Conservation (phyloP, 2,888 invertebrate species). For the Drosophila prostipennis region DNA sequence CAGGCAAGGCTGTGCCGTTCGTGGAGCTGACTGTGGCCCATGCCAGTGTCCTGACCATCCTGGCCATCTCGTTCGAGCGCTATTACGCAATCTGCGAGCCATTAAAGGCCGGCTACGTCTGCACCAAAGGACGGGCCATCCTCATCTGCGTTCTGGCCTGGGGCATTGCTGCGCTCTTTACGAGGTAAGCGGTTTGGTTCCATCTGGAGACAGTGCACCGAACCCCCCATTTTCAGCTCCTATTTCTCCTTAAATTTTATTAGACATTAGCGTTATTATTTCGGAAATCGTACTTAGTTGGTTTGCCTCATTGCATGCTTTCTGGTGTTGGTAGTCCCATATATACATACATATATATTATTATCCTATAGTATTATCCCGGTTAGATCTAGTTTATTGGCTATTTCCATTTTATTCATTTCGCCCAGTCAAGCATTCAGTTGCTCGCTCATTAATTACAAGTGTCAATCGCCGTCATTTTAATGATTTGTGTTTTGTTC, state of each 20-base stretch:
- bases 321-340: conserved; percentile 28
- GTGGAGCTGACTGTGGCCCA: conserved; percentile 96
- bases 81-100: conserved; percentile 97
- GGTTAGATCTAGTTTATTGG: conserved; percentile 41
- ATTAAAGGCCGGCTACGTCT: conserved; percentile 94
- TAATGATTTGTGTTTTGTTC: conserved; percentile 78
- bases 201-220: conserved; percentile 39
- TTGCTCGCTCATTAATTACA: conserved; percentile 73
- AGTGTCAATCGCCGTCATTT: conserved; percentile 76
- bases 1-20: conserved; percentile 96
- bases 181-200: conserved; percentile 87
- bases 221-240: conserved; percentile 13
- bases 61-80: conserved; percentile 96
- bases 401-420: conserved; percentile 54
- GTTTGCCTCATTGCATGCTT: conserved; percentile 52
- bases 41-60: conserved; percentile 95
- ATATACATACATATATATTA: not conserved
- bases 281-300: conserved; percentile 12
- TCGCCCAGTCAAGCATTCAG: conserved; percentile 62
- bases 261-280: conserved; percentile 42
- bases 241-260: conserved; percentile 31
- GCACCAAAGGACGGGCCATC: conserved; percentile 93
- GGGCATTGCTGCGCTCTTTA: conserved; percentile 93
- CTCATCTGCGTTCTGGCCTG: conserved; percentile 93
- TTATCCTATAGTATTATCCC: conserved; percentile 9